phyloP scores from a whole-genome alignment of 23 tunicate genomes.

The Clavelina lepadiformis region DNA sequence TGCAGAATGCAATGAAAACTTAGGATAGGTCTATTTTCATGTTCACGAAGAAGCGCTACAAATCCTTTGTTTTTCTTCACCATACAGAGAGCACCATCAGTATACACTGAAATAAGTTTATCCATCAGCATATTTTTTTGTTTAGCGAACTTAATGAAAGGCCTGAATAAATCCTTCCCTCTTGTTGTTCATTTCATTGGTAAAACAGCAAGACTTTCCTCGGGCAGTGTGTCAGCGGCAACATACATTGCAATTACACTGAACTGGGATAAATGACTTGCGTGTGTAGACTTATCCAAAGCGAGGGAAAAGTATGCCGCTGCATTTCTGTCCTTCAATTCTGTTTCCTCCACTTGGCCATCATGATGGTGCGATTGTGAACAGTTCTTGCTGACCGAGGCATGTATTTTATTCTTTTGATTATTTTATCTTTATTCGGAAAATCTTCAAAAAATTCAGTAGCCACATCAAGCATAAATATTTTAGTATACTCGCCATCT shows the following conservation, averaged over 20 bases:
- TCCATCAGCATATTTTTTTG: slow-evolving; percentile 30
- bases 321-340: slow-evolving; percentile 7
- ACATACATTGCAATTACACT: slow-evolving; percentile 43
- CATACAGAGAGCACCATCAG: slow-evolving; percentile 40
- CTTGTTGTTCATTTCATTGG: slow-evolving; percentile 45
- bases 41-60: slow-evolving; percentile 21
- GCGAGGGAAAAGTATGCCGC: slow-evolving; percentile 6
- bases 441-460: background rate
- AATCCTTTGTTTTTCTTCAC: slow-evolving; percentile 26
- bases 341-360: slow-evolving; percentile 7
- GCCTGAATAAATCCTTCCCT: slow-evolving; percentile 23
- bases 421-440: background rate
- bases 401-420: too few species aligned
- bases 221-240: slow-evolving; percentile 31
- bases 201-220: slow-evolving; percentile 42
- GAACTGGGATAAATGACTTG: slow-evolving; percentile 32
- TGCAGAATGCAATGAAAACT: slow-evolving; percentile 35
- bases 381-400: too few species aligned
- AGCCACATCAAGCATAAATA: slow-evolving; percentile 1
- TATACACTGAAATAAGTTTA: slow-evolving; percentile 35
- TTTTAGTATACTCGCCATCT: slow-evolving; percentile 1
- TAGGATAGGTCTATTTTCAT: slow-evolving; percentile 35
- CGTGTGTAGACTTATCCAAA: slow-evolving; percentile 11
- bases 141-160: background rate
- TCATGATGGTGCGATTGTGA: too few species aligned